Base-by-base conservation (phyloP, 2,888 invertebrate genomes). In the Morpho deidamia region DNA sequence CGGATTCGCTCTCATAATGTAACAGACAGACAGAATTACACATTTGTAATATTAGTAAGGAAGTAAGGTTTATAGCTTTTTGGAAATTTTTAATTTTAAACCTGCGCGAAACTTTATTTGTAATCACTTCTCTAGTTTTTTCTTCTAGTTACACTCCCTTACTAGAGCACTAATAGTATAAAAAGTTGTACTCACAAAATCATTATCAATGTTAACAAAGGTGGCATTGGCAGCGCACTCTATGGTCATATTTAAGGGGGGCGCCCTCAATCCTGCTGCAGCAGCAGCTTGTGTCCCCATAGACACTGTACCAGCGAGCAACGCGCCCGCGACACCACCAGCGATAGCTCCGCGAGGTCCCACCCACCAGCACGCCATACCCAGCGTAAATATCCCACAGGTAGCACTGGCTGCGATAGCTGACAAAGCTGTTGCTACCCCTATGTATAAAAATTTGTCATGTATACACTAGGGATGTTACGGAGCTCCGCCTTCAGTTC, bases 371-470 rank as follows among this genome's bases (percentile, higher is more conserved):
- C 95, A 91, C 61, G 93, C 86, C 93, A 96, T 95, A 57, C 96
- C 96, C 14, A 96, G 82, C 0, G 95, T 94, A 72, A 96, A 96
- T 8, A 96, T 91, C 0, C 96, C 96, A 66, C 95, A 94, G 0
- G 96, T 94, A 7, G 95, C 94, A 40, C 95, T 95, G 0, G 95
- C 94, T 1, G 95, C 94, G 61, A 96, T 95, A 0, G 96, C 95
- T n/a, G 95, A 94, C 46, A 96, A 80, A 11, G 95, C 94, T 40
- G 94, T 93, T 0, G 94, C 93, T 58, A 93, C 92, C 84, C 88
- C 88, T 88, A 58, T 4, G 53, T 7, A 51, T 2, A 42, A 7
- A 45, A n/a, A 40, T 10, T 1, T 23, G 23, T 23, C 5, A 23
- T 23, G 2, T 23, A 23, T 23, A 23, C 0, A 23, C 2, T 23